Evolutionary conservation across 2,888 invertebrate genomes (phyloP).

Genomic region (Caenorhabditis parvicauda): DNA sequence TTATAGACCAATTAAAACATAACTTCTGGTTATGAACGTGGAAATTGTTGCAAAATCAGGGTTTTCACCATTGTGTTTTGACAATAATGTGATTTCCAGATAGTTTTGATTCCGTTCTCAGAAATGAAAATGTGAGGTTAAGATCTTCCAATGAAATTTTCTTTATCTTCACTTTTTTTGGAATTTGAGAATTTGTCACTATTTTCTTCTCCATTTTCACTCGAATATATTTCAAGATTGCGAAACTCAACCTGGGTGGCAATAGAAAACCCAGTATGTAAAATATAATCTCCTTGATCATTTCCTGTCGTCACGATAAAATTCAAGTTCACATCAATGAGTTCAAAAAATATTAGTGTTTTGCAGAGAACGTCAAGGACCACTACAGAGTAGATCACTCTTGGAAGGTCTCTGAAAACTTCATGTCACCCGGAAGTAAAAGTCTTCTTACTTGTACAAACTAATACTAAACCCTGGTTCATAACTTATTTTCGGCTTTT

Average conservation of each 20-base stretch:
- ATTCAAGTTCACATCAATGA: conserved; percentile 22
- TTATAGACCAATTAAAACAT: too few species aligned
- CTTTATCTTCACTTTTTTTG: too few species aligned
- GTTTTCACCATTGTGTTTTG: too few species aligned
- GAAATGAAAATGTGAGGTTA: background rate
- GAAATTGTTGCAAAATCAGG: too few species aligned
- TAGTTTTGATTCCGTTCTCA: too few species aligned
- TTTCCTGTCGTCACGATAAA: conserved; percentile 28
- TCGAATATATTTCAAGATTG: too few species aligned
- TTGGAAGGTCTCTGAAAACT: conserved; percentile 20
- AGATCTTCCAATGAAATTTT: background rate
- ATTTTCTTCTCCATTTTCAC: background rate
- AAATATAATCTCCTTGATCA: conserved; percentile 16
- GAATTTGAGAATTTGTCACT: background rate
- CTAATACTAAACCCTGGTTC: conserved; percentile 30
- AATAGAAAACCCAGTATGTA: conserved; percentile 17
- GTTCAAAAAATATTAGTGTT: conserved; percentile 20
- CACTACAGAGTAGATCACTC: conserved; percentile 17
- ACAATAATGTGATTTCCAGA: too few species aligned
- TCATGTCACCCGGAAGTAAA: background rate
- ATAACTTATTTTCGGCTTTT: conserved; percentile 17
- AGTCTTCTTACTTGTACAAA: conserved; percentile 13
- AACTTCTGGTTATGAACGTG: too few species aligned
- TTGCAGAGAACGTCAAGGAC: conserved; percentile 20
- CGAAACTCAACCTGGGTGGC: conserved; percentile 17